A percentile compares a stretch with the other conserved stretches of the same genome.
These are phyloP conservation scores for Dreissena rostriformis DNA, from an alignment of 1,140 invertebrate genomes.

Conservation along the genomic window DNA sequence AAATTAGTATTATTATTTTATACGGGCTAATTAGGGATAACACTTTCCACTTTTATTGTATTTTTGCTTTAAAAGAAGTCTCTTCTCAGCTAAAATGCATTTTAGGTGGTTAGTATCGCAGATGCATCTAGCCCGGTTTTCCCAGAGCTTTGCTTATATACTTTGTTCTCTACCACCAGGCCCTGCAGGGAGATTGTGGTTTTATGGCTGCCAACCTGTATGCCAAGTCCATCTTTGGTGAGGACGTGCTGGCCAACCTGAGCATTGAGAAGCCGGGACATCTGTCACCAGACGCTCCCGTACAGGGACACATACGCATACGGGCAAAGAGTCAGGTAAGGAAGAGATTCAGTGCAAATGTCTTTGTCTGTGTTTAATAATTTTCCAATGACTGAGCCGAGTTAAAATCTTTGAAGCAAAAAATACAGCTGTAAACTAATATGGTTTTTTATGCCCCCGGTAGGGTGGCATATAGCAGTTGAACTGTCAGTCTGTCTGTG, in stretches of 20 bases:
- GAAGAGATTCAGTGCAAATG: neutral
- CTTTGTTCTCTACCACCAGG: slow-evolving; percentile 82
- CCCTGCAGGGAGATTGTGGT: slow-evolving; percentile 96
- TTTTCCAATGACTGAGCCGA: neutral
- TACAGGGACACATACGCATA: slow-evolving; percentile 98
- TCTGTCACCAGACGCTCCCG: slow-evolving; percentile 90
- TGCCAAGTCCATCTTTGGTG: slow-evolving; percentile 99
- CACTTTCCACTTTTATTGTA: too few relatives aligned
- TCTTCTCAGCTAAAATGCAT: too few relatives aligned
- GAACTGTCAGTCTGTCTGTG: too few relatives aligned
- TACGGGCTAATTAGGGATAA: too few relatives aligned
- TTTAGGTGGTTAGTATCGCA: too few relatives aligned
- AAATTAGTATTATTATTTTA: too few relatives aligned
- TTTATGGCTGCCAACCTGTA: slow-evolving; percentile 99
- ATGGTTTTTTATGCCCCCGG: too few relatives aligned
- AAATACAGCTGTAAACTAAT: neutral
- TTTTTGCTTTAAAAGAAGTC: too few relatives aligned
- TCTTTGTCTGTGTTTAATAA: neutral
- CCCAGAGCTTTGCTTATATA: too few relatives aligned
- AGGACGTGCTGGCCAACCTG: slow-evolving; percentile 99
- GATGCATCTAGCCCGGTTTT: too few relatives aligned
- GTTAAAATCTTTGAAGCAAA: neutral
- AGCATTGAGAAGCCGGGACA: slow-evolving; percentile 97
- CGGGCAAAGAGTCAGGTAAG: slow-evolving; percentile 97
- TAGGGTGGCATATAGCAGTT: too few relatives aligned